Evolutionary conservation across 2,888 invertebrate species (phyloP), one percentile per base, ranked within the genome.

Genomic region (Hirudinaria manillensis): DNA sequence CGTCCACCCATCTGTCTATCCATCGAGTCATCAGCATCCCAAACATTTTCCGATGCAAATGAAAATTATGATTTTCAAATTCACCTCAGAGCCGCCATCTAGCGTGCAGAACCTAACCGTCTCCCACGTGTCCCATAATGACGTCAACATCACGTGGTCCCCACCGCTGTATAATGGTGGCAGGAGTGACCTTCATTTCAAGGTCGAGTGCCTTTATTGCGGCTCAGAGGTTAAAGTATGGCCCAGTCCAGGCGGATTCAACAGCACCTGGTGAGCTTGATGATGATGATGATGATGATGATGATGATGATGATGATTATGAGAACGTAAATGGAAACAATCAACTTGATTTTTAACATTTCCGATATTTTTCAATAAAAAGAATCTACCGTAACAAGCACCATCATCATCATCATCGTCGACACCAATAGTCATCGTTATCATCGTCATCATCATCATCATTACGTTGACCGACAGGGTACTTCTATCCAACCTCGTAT

Each of bases 101-200:
- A 91, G 93, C 56, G 95, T 96, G n/a, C 91, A 91, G 81, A 94
- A 95, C 86, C 87, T 96, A 74, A 92, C 93, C 3, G 90, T 94
- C 3, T 90, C 91, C 80, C 93, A 93, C 87, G 91, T 93, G 80
- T 94, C 95, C 84, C 94, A 95, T 85, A 93, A 93, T 55, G 93
- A 93, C 75, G 93, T 96, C 77, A 91, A 92, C 78, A 87, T 97
- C 74, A 91, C 92, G 32, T 97, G 97, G 97, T 90, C 89, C 82
- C 89, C 61, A 32, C 95, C 96, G 6, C 88, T 89, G 80, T 89
- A 89, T 84, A 84, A 88, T 76, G 95, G 94, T 53, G 95, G 94
- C 55, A 89, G 94, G 34, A 89, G 87, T 81, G 96, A 97, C 87
- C 90, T 92, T 45, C 90, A 90, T 66, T 97, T 95, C 84, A 89